Evolutionary conservation across 2,113 vertebrate species (phyloP).

Genomic region (Brienomyrus longianalis): DNA sequence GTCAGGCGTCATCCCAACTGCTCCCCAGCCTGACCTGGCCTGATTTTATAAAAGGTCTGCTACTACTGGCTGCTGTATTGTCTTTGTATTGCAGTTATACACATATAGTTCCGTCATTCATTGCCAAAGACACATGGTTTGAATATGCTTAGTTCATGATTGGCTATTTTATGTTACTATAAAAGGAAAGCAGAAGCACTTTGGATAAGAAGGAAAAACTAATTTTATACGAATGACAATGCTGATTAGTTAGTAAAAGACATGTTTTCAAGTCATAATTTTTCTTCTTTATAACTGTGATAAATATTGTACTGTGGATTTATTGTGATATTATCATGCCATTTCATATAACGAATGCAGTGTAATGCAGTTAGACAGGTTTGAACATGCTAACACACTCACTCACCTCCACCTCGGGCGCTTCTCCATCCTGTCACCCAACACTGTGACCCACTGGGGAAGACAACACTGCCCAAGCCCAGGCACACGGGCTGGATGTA

Average conservation of each 20-base stretch:
- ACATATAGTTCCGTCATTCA: not conserved
- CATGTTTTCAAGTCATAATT: not conserved
- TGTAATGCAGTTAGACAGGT: not conserved
- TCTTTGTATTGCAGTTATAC: not conserved
- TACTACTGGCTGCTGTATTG: not conserved
- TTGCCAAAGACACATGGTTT: not conserved
- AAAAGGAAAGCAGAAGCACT: not conserved
- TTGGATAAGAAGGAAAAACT: not conserved
- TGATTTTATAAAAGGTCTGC: not conserved
- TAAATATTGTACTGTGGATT: not conserved
- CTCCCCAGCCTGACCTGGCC: no score
- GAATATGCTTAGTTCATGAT: not conserved
- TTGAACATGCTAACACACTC: not conserved
- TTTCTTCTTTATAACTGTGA: not conserved
- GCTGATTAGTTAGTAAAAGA: not conserved
- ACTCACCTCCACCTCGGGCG: conserved; percentile 20
- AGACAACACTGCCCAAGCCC: not conserved
- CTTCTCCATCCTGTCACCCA: conserved; percentile 38
- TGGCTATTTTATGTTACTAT: not conserved
- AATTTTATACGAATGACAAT: not conserved
- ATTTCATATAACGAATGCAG: not conserved
- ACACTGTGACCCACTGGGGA: conserved; percentile 24
- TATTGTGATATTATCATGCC: not conserved
- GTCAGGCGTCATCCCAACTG: no score
- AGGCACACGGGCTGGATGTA: conserved; percentile 28